phyloP scores from a whole-genome alignment of 2,797 vertebrate species.

The Syndactyla subalaris region DNA sequence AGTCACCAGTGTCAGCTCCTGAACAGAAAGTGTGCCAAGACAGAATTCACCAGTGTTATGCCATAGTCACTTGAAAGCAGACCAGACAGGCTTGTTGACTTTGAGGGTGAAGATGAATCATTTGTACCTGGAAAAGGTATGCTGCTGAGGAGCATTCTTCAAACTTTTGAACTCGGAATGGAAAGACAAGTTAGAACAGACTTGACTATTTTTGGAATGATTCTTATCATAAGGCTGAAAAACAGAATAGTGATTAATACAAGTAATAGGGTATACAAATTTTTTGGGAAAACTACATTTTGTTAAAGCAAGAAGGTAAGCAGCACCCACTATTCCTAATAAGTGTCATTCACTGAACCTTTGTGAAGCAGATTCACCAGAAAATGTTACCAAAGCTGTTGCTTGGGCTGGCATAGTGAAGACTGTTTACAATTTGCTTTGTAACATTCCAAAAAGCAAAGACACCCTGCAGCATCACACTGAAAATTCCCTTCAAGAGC shows the following conservation, averaged over 20 bases:
- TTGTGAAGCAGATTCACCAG: not conserved
- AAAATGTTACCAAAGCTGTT: conserved; percentile 17
- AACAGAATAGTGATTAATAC: not conserved
- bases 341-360: not conserved
- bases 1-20: not conserved
- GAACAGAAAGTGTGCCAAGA: not conserved
- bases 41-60: not conserved
- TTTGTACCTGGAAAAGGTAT: not conserved
- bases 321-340: not conserved
- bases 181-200: not conserved
- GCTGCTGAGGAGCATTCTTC: not conserved
- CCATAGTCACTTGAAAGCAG: not conserved
- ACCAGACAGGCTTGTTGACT: not conserved
- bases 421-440: conserved; percentile 23
- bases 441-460: not conserved
- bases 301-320: not conserved
- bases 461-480: not conserved
- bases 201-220: not conserved
- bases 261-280: not conserved
- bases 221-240: not conserved
- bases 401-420: not conserved
- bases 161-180: not conserved
- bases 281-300: not conserved
- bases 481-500: conserved; percentile 11
- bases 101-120: not conserved